Base-by-base conservation (phyloP, 2,888 invertebrate species). In the Apamea epomidion region DNA sequence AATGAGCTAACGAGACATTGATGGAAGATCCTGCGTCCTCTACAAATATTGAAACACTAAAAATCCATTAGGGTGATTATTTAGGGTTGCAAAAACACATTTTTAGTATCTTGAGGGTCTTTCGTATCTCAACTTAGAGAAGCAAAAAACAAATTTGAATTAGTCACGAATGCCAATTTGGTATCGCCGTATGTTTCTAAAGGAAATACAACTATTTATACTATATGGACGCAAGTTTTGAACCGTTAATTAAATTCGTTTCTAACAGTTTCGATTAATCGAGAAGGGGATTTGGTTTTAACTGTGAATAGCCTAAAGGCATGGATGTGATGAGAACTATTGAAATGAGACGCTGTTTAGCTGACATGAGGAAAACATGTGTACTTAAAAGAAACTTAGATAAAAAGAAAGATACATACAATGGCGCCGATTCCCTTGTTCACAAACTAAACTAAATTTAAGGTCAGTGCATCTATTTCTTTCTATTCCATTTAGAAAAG, bases 1-100 rank as follows among this genome's bases (percentile, higher is more conserved):
- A 81, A 87, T 87, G 82, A 81, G 32, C 16, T 75, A 54, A 84
- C 78, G 18, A 72, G 86, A 85, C 88, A 67, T 73, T 87, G 90
- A 88, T 87, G 29, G 45, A 90, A 85, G 76, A 45, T 32, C 3
- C 8, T 37, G 54, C 14, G 48, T 82, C 78, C 74, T 90, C 18
- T 80, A 76, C 80, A 88, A 86, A 88, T 87, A 90, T 83, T 89
- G 64, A 75, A 79, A 82, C 70, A 72, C 54, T 67, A 76, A 81
- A 76, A 65, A 83, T 79, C 67, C 68, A 77, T 83, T 69, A 78
- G 67, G 18, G 58, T 32, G 25, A 32, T 71, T 45, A 12, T 76
- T 78, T 62, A 62, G 54, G 68, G n/a, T 74, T 62, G 29, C 32
- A 76, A 72, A 81, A 82, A 68, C 25, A 29, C 54, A 16, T 18